Conservation (phyloP, 2,797 vertebrate species). For the Megaceryle alcyon region DNA sequence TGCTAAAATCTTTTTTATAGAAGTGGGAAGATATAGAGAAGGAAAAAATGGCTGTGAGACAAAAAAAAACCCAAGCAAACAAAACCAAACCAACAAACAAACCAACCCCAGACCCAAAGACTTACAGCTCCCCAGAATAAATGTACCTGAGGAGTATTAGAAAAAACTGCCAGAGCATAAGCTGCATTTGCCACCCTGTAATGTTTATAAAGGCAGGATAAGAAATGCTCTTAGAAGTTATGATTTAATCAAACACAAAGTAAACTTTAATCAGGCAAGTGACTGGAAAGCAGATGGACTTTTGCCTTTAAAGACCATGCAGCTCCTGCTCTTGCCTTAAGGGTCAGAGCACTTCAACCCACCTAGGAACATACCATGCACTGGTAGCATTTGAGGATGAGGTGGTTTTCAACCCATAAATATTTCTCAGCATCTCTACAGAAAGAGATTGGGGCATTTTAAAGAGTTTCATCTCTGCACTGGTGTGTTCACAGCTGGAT, state of each 20-base stretch:
- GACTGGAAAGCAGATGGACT: not conserved
- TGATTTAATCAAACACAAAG: not conserved
- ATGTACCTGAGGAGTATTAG: not conserved
- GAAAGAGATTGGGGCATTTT: accelerated
- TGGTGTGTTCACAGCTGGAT: not conserved
- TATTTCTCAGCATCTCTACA: not conserved
- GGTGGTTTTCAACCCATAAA: not conserved
- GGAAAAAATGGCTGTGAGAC: not conserved
- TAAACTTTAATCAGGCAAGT: not conserved
- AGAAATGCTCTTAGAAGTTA: not conserved
- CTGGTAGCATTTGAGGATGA: not conserved
- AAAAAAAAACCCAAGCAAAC: not conserved
- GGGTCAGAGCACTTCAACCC: not conserved
- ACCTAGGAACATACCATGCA: accelerated
- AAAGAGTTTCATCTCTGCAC: not conserved
- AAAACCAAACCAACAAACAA: too few relatives aligned
- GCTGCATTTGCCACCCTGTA: not conserved
- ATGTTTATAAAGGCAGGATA: conserved; percentile 7
- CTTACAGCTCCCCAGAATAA: not conserved
- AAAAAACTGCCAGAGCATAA: not conserved
- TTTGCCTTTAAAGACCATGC: not conserved
- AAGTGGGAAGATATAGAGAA: not conserved
- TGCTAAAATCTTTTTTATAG: not conserved
- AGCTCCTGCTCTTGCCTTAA: not conserved
- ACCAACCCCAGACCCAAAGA: not conserved